Evolutionary conservation across 2,797 vertebrate species (phyloP).

Genomic region (Philypnodon macrostomus): DNA sequence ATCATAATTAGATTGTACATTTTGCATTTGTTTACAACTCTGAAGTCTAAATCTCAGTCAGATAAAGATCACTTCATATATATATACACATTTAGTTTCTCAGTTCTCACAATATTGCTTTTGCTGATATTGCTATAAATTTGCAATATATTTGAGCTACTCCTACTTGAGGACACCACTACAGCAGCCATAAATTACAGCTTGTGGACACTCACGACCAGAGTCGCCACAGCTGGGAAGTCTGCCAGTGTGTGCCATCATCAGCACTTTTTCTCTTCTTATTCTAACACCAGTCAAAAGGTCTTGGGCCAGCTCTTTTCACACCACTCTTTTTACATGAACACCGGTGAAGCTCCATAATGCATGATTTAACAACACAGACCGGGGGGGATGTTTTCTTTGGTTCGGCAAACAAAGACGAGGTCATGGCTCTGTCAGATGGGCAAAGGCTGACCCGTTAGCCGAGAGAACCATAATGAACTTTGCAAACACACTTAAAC

Average conservation of each 20-base stretch:
- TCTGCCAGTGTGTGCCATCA: constrained; percentile 59
- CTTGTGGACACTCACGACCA: constrained; percentile 57
- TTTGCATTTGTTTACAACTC: too few relatives aligned
- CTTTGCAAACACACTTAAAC: constrained; percentile 38
- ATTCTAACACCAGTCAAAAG: constrained; percentile 22
- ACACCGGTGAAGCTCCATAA: constrained; percentile 9
- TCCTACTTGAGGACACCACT: constrained; percentile 68
- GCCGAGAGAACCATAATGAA: constrained; percentile 35
- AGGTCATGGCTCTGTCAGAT: constrained; percentile 55
- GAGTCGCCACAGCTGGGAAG: constrained; percentile 59
- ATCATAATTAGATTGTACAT: too few relatives aligned
- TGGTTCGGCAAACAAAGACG: constrained; percentile 42
- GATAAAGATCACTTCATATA: too few relatives aligned
- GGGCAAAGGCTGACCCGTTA: constrained; percentile 42
- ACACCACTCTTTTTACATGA: constrained; percentile 7
- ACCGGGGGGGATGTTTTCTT: constrained; percentile 33
- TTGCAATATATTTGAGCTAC: too few relatives aligned
- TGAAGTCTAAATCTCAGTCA: too few relatives aligned
- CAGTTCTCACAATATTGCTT: too few relatives aligned
- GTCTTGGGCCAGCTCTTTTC: constrained; percentile 28
- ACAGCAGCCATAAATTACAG: constrained; percentile 71
- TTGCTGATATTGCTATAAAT: too few relatives aligned
- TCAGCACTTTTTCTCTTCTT: constrained; percentile 61
- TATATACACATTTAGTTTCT: too few relatives aligned
- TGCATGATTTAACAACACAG: constrained; percentile 20